These are phyloP conservation scores for Typhlichthys subterraneus DNA, from an alignment of 2,797 vertebrate species.

Conservation along the genomic window DNA sequence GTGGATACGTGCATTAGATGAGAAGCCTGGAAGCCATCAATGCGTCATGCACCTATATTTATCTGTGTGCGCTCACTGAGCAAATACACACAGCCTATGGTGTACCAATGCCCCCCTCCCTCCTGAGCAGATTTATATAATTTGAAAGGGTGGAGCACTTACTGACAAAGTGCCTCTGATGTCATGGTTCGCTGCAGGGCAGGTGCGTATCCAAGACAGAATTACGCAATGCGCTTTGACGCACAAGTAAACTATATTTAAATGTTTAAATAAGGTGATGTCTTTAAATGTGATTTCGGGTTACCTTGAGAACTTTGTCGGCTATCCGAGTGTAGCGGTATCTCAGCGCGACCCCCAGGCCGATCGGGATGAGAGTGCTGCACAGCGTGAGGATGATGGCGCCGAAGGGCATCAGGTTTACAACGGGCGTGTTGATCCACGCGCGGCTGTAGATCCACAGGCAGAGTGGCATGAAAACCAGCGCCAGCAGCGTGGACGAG, in stretches of 20 bases:
- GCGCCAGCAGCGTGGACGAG: slow-evolving; percentile 91
- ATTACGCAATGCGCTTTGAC: slow-evolving; percentile 63
- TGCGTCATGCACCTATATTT: neutral
- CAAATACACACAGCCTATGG: neutral
- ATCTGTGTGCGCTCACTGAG: neutral
- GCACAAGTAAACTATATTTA: slow-evolving; percentile 6
- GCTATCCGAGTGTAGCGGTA: slow-evolving; percentile 84
- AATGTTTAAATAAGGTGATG: neutral
- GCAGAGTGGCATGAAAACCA: slow-evolving; percentile 94
- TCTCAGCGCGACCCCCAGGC: slow-evolving; percentile 87
- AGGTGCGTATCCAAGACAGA: slow-evolving; percentile 19
- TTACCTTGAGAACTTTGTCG: slow-evolving; percentile 91
- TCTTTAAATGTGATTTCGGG: neutral
- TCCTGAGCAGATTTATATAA: slow-evolving; percentile 38
- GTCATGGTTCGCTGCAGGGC: slow-evolving; percentile 46
- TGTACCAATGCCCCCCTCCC: slow-evolving; percentile 8
- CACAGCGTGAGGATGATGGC: slow-evolving; percentile 93
- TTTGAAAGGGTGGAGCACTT: slow-evolving; percentile 60
- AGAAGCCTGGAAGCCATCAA: neutral
- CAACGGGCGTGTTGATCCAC: slow-evolving; percentile 94
- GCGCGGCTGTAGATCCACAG: slow-evolving; percentile 95
- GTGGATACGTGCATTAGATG: neutral
- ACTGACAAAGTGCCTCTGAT: slow-evolving; percentile 51
- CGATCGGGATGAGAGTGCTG: slow-evolving; percentile 94
- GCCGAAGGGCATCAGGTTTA: slow-evolving; percentile 89